Conservation (phyloP, 2,888 invertebrate genomes). For the Pristionchus maxplancki region DNA sequence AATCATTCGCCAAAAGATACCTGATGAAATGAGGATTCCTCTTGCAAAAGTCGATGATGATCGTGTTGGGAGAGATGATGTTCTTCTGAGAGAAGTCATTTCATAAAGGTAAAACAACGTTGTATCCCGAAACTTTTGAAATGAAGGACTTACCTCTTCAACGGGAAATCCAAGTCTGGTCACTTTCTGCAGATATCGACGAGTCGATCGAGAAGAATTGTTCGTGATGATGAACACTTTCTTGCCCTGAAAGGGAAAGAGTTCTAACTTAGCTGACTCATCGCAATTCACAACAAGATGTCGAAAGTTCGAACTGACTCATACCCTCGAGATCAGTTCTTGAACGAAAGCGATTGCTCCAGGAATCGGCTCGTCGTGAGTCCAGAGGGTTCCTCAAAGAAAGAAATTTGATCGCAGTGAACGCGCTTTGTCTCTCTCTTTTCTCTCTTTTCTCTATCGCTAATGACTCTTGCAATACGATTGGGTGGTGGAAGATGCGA, state of each 20-base stretch:
- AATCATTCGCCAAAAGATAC: neutral
- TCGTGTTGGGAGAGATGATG: slow-evolving; percentile 39
- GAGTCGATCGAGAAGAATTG: slow-evolving; percentile 10
- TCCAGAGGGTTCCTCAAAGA: slow-evolving; percentile 24
- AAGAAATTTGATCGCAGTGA: neutral
- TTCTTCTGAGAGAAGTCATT: neutral
- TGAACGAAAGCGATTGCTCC: slow-evolving; percentile 23
- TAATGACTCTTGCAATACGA: neutral
- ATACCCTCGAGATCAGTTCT: slow-evolving; percentile 7
- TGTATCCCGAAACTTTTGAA: neutral
- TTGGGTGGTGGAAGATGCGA: neutral
- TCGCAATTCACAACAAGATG: neutral
- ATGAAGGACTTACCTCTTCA: neutral
- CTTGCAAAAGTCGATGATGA: slow-evolving; percentile 40
- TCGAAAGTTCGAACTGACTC: neutral
- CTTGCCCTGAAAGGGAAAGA: slow-evolving; percentile 1
- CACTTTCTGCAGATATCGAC: slow-evolving; percentile 27
- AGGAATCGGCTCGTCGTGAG: neutral
- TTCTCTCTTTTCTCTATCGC: neutral
- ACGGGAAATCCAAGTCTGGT: slow-evolving; percentile 30
- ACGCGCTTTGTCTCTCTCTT: neutral
- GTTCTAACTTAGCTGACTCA: neutral
- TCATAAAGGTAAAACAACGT: neutral
- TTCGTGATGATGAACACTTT: slow-evolving; percentile 48
- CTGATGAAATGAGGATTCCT: slow-evolving; percentile 43